A percentile compares a stretch with the other conserved stretches of the same genome.
phyloP scores from a whole-genome alignment of 2,888 invertebrate species.

The Brachyptera risi region DNA sequence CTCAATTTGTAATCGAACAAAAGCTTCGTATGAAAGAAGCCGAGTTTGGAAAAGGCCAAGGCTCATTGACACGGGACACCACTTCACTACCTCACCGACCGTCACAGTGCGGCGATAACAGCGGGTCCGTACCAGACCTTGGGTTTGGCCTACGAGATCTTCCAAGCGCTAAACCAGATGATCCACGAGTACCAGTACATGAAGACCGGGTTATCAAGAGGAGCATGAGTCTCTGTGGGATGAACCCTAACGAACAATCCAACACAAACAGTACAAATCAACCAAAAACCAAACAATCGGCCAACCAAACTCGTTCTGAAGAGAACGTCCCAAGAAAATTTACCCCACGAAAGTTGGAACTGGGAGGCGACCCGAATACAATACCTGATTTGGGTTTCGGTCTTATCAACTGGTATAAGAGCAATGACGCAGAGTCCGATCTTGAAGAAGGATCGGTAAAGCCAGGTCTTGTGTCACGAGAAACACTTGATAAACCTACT shows the following conservation, averaged over 20 bases:
- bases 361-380: constrained; percentile 14
- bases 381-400: constrained; percentile 20
- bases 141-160: constrained; percentile 41
- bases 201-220: constrained; percentile 20
- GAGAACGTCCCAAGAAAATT: background rate
- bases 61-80: constrained; percentile 4
- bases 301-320: background rate
- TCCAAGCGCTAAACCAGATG: constrained; percentile 13
- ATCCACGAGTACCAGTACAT: constrained; percentile 6
- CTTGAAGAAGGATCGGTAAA: background rate
- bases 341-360: constrained; percentile 18
- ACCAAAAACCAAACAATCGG: background rate
- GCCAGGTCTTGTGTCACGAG: background rate
- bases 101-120: constrained; percentile 39
- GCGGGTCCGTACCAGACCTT: constrained; percentile 44
- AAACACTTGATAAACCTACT: background rate
- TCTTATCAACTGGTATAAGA: constrained; percentile 22
- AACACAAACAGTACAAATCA: background rate
- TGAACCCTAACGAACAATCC: background rate
- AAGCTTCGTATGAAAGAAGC: constrained; percentile 29
- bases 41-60: constrained; percentile 17
- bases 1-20: constrained; percentile 43
- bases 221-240: constrained; percentile 16
- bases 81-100: background rate
- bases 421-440: background rate